Base-by-base conservation (phyloP, 1,140 invertebrate species). In the Sarcophaga peregrina region DNA sequence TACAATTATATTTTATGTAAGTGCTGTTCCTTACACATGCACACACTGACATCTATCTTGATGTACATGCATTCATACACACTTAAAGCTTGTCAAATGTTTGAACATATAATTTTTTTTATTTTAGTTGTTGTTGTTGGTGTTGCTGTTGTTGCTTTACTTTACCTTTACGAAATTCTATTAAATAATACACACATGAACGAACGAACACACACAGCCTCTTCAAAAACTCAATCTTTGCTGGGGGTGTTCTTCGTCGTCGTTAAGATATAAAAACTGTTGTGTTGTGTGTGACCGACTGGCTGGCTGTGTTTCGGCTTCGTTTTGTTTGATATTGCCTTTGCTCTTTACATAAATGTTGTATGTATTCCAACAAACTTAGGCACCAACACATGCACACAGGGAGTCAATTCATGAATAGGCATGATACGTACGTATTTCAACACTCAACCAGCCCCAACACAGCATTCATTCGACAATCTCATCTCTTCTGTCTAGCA, bases 1-100 rank as follows among this genome's bases (percentile, higher is more conserved):
- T 68, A 68, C 62, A 68, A 68, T 68, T 68, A 68, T 20, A 68
- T 68, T 68, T 68, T 68, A 68, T 25, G 20, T 68, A 37, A 37
- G 25, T 37, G n/a, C n/a, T n/a, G 54, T 62, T 62, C 54, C 25
- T n/a, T n/a, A 62, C 54, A 62, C 54, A 62, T 1, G 15, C 54
- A 62, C 54, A 62, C 1, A 62, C 6, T 58, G 8, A 58, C 15
- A 58, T 58, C 1, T 37, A 37, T n/a, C n/a, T n/a, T n/a, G n/a
- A n/a, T n/a, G n/a, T 15, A 13, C 52, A 15, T 5, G 52, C 11
- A 58, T 58, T 4, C n/a, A n/a, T 58, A n/a, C n/a, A 58, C n/a
- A 58, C 7, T 58, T 58, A 6, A 58, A 58, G 54, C 62, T 68
- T n/a, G 62, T 17, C n/a, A 20, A 9, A 9, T 2, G 17, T 68